Evolutionary conservation across 2,888 invertebrate genomes (phyloP).

Genomic region (Pammene fasciana): DNA sequence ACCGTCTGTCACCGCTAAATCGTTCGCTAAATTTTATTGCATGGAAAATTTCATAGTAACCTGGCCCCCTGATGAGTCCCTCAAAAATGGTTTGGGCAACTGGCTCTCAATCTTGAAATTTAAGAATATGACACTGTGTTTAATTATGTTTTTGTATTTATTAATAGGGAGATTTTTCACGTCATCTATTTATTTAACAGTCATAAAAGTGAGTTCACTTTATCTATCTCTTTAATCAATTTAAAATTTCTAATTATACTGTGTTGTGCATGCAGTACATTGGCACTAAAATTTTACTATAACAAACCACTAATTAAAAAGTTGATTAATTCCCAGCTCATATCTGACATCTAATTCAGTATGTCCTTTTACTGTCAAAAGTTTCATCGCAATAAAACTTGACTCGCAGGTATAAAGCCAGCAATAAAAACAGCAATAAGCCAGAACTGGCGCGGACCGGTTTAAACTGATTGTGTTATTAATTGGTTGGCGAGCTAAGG

Average conservation of each 20-base stretch:
- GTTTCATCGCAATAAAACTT: not conserved
- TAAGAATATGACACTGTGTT: too few relatives aligned
- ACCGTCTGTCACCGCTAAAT: too few relatives aligned
- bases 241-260: not conserved
- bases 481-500: not conserved
- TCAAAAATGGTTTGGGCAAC: too few relatives aligned
- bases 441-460: conserved; percentile 3
- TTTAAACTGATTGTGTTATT: conserved; percentile 14
- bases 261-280: not conserved
- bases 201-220: too few relatives aligned
- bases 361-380: not conserved
- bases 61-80: too few relatives aligned
- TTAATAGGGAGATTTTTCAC: too few relatives aligned
- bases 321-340: not conserved
- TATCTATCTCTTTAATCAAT: not conserved
- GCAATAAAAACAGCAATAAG: conserved; percentile 18
- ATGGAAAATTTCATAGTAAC: too few relatives aligned
- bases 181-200: too few relatives aligned
- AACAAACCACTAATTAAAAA: not conserved
- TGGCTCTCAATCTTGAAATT: too few relatives aligned
- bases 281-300: not conserved
- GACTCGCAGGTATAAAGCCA: conserved; percentile 1
- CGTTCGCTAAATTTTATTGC: too few relatives aligned
- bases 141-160: too few relatives aligned
- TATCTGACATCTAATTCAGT: not conserved